Evolutionary conservation across 1,140 invertebrate species (phyloP).

Genomic region (Parapsyche elsis): DNA sequence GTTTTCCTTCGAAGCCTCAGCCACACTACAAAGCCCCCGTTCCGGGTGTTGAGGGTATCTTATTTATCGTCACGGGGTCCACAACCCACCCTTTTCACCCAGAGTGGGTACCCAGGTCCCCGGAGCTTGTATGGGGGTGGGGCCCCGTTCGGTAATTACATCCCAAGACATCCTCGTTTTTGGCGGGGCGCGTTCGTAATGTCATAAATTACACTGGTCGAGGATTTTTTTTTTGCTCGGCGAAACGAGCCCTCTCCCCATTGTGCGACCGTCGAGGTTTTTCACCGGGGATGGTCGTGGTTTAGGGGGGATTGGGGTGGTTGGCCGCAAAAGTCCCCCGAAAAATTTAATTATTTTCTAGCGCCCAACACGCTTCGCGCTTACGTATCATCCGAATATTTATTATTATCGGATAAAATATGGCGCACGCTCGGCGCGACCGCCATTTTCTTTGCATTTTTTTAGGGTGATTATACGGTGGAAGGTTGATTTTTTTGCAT

Average conservation of each 20-base stretch:
- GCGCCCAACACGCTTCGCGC: constrained; percentile 45
- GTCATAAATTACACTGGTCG: constrained; percentile 42
- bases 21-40: neutral
- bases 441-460: constrained; percentile 15
- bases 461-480: neutral
- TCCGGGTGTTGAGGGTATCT: constrained; percentile 10
- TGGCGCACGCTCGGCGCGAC: constrained; percentile 5
- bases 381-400: constrained; percentile 51
- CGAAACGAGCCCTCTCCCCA: neutral
- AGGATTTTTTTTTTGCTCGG: constrained; percentile 8
- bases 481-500: no score
- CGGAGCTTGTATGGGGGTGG: neutral
- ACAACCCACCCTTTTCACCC: no score
- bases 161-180: constrained; percentile 43
- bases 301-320: neutral
- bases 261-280: constrained; percentile 7
- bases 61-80: neutral
- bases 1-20: neutral
- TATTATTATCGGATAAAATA: constrained; percentile 53
- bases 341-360: constrained; percentile 52
- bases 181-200: constrained; percentile 23
- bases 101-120: neutral
- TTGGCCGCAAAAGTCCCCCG: neutral
- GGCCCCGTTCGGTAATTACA: constrained; percentile 38
- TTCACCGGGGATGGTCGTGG: neutral